Evolutionary conservation across 2,797 vertebrate genomes (phyloP).

Genomic region (Enteromius argenteus): DNA sequence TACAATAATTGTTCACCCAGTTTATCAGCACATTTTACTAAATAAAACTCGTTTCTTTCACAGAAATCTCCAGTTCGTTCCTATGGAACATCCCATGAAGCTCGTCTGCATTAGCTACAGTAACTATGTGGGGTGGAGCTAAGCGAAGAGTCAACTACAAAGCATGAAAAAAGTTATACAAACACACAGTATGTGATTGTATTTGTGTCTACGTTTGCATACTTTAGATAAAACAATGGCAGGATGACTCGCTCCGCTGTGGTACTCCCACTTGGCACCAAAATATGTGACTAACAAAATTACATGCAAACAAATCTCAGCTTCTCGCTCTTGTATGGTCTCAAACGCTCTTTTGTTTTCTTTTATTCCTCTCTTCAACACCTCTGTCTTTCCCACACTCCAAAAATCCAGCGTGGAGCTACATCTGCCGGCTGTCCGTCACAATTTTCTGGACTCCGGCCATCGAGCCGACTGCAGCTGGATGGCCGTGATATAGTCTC

Average conservation of each 20-base stretch:
- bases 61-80: background rate
- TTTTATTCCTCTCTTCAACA: background rate
- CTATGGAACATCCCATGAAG: background rate
- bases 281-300: constrained; percentile 27
- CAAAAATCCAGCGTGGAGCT: constrained; percentile 3
- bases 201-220: background rate
- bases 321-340: background rate
- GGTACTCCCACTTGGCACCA: background rate
- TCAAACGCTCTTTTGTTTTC: background rate
- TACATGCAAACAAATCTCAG: constrained; percentile 1
- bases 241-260: background rate
- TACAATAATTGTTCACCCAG: background rate
- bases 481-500: background rate
- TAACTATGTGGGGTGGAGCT: background rate
- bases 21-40: background rate
- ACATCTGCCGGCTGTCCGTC: constrained; percentile 31
- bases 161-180: background rate
- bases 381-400: constrained; percentile 23
- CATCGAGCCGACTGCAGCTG: constrained; percentile 5
- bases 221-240: background rate
- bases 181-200: background rate
- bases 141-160: background rate
- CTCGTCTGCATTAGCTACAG: background rate
- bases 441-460: constrained; percentile 20
- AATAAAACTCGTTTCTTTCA: background rate